Evolutionary conservation across 2,888 invertebrate genomes (phyloP).

Genomic region (Pedicia rivosa): DNA sequence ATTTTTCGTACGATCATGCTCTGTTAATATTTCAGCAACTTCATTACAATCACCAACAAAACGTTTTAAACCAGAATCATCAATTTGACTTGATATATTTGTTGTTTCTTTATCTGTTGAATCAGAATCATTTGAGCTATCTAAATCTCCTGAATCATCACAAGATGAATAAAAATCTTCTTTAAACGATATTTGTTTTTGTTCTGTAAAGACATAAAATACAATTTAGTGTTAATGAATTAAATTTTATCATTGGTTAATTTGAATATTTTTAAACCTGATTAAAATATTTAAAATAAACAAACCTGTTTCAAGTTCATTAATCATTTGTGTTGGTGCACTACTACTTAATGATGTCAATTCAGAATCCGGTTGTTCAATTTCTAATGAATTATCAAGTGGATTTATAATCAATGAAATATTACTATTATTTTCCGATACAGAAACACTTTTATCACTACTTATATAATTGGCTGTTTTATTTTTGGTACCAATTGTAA

Average conservation of each 20-base stretch:
- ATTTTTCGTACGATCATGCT: slow-evolving; percentile 29
- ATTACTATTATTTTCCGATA: slow-evolving; percentile 23
- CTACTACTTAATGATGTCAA: slow-evolving; percentile 14
- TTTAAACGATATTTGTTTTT: slow-evolving; percentile 4
- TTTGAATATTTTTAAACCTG: neutral
- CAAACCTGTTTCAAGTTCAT: neutral
- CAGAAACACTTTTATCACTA: slow-evolving; percentile 17
- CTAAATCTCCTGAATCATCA: slow-evolving; percentile 22
- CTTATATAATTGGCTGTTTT: slow-evolving; percentile 29
- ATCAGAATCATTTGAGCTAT: slow-evolving; percentile 26
- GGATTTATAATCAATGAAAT: slow-evolving; percentile 53
- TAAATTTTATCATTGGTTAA: neutral
- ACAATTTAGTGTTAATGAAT: neutral
- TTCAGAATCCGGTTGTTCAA: slow-evolving; percentile 20
- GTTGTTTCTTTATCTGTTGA: no score
- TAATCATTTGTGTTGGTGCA: slow-evolving; percentile 8
- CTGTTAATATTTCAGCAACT: slow-evolving; percentile 25
- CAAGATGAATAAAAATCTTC: slow-evolving; percentile 14
- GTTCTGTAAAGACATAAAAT: no score
- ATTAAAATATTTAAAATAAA: no score
- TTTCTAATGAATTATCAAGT: slow-evolving; percentile 30
- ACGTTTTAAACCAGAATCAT: slow-evolving; percentile 21
- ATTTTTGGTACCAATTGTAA: slow-evolving; percentile 28
- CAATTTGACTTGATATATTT: slow-evolving; percentile 21
- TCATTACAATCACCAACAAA: slow-evolving; percentile 28